Evolutionary conservation across 2,113 vertebrate species (phyloP).

Genomic region (Prochilodus magdalenae): DNA sequence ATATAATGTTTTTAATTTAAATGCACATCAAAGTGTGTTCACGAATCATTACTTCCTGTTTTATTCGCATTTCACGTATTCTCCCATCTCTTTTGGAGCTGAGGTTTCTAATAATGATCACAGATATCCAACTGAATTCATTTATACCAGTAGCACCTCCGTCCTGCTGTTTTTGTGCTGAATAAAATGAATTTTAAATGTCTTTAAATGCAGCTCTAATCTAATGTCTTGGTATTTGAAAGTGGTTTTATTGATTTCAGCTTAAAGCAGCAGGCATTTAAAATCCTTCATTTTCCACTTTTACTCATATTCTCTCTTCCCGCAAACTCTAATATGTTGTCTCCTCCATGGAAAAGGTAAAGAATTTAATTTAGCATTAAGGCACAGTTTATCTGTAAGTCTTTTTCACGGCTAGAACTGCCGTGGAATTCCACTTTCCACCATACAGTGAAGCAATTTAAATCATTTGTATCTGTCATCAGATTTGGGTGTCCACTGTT

Average conservation of each 20-base stretch:
- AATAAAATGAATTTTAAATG: slow-evolving; percentile 26
- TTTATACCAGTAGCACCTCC: slow-evolving; percentile 21
- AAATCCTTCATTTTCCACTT: slow-evolving; percentile 35
- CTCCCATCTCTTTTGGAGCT: too few relatives aligned
- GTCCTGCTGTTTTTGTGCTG: slow-evolving; percentile 9
- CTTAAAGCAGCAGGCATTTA: slow-evolving; percentile 3
- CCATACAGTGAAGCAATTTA: not conserved
- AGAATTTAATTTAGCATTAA: slow-evolving; percentile 28
- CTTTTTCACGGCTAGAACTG: not conserved
- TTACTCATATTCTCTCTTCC: slow-evolving; percentile 35
- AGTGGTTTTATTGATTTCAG: slow-evolving; percentile 32
- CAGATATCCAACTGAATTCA: slow-evolving; percentile 24
- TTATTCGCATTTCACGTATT: too few relatives aligned
- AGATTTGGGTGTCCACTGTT: not conserved
- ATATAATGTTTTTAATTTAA: not conserved
- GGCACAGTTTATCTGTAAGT: not conserved
- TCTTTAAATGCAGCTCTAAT: slow-evolving; percentile 57
- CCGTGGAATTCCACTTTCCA: not conserved
- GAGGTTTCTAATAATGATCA: not conserved
- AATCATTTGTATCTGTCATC: slow-evolving; percentile 3
- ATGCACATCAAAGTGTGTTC: not conserved
- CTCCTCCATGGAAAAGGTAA: slow-evolving; percentile 24
- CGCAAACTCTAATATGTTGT: slow-evolving; percentile 29
- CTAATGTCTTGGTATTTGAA: slow-evolving; percentile 46
- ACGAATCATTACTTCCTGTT: too few relatives aligned